Percentiles rank a stretch among this genome's conserved stretches.
These are phyloP conservation scores for Amphiprion clarkii DNA, from an alignment of 2,797 vertebrate species.

Conservation along the genomic window DNA sequence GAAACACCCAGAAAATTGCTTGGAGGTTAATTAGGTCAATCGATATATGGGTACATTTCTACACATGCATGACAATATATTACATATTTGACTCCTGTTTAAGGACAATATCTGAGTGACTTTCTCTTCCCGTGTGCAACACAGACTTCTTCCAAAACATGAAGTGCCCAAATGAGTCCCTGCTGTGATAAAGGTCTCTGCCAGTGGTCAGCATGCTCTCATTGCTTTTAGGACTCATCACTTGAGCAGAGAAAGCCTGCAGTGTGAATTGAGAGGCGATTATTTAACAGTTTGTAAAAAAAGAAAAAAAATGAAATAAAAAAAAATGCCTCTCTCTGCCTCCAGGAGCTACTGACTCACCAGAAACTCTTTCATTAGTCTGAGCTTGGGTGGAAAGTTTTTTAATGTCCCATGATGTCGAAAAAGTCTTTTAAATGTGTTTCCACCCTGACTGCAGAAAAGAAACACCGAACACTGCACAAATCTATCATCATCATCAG, in stretches of 20 bases:
- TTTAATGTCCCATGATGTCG: not conserved
- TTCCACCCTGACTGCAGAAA: not conserved
- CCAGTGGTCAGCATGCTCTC: not conserved
- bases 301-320: too few relatives aligned
- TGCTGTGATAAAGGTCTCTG: not conserved
- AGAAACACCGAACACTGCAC: too few relatives aligned
- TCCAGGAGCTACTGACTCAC: conserved; percentile 33
- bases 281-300: conserved; percentile 28
- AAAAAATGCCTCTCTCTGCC: conserved; percentile 5
- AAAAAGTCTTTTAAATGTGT: not conserved
- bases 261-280: conserved; percentile 1
- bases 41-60: too few relatives aligned
- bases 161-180: too few relatives aligned
- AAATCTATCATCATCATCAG: too few relatives aligned
- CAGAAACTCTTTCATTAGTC: conserved; percentile 6
- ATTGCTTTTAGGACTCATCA: conserved; percentile 3
- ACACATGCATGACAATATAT: too few relatives aligned
- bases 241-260: not conserved
- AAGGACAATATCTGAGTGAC: too few relatives aligned
- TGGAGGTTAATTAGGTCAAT: too few relatives aligned
- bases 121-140: too few relatives aligned
- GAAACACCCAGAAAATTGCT: too few relatives aligned
- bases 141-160: too few relatives aligned
- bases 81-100: too few relatives aligned
- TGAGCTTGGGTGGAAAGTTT: conserved; percentile 3